Conservation (phyloP, 2,113 vertebrate species). For the Prunella fulvescens region DNA sequence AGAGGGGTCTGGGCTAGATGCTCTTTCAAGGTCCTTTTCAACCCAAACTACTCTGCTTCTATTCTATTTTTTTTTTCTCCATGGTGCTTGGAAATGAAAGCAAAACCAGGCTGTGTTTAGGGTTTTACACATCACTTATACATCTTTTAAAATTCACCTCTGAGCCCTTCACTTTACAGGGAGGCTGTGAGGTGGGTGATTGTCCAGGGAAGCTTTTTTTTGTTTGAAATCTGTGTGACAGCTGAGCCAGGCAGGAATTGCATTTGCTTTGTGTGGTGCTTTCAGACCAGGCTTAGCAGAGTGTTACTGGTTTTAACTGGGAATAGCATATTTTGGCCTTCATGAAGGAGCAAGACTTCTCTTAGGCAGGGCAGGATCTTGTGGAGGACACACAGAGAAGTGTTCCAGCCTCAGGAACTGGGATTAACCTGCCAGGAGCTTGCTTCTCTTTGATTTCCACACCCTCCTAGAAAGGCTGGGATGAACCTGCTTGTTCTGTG, state of each 20-base stretch:
- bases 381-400: not conserved
- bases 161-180: not conserved
- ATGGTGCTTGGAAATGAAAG: not conserved
- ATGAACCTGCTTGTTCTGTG: not conserved
- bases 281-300: not conserved
- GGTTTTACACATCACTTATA: not conserved
- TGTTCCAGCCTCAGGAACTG: not conserved
- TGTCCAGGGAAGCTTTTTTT: not conserved
- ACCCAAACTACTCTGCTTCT: not conserved
- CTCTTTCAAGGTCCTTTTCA: not conserved
- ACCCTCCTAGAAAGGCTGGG: not conserved
- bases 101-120: not conserved
- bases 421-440: not conserved
- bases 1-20: not conserved
- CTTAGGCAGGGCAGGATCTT: not conserved
- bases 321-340: not conserved
- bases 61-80: accelerated
- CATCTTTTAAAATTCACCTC: not conserved
- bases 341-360: not conserved
- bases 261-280: not conserved
- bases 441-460: not conserved
- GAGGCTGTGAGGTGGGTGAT: not conserved
- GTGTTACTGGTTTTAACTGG: not conserved
- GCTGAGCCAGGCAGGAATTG: not conserved
- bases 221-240: not conserved